Evolutionary conservation across 2,888 invertebrate genomes (phyloP), one percentile per base, ranked within the genome.

Genomic region (Hemistola chrysoprasaria): DNA sequence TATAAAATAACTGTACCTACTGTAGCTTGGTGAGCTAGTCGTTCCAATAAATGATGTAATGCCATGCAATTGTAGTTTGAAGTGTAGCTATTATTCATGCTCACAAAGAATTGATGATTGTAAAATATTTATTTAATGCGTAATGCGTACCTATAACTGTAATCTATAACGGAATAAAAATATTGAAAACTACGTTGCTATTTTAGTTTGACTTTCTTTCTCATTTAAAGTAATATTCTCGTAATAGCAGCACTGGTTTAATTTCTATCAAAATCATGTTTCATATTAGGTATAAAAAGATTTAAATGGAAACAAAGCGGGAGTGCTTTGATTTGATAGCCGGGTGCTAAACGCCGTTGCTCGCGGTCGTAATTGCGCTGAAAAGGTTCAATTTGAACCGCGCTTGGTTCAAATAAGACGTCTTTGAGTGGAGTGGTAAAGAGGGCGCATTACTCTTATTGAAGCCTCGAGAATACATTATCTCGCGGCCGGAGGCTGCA

Each of bases 361-460:
- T 73, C 53, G 75, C 66, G 62, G 56, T 64, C 71, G 78, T 79
- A 79, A 84, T 82, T 84, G 80, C 72, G 75, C 66, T 82, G 85
- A 86, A 85, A 84, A 76, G 78, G 80, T 71, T 77, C 85, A 85
- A 86, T 87, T 87, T 85, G 67, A 74, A 64, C 73, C 76, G 72
- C 69, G 72, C 81, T 80, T 78, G 78, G 73, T 53, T 68, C 78
- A 83, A 87, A 85, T 87, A 85, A 87, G 87, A 87, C 83, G 85
- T 87, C 81, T 77, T 63, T 70, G 70, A 68, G 72, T 70, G 62
- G 75, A 71, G 74, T 71, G 73, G 78, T 82, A 80, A 84, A 85
- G 81, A 83, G 79, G 77, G 71, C 65, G 75, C 78, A 83, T 85
- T 85, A 84, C 78, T 80, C 80, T 81, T 75, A 81, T 83, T 77